Conservation (phyloP, 2,113 vertebrate species). For the Poeciliopsis retropinna region DNA sequence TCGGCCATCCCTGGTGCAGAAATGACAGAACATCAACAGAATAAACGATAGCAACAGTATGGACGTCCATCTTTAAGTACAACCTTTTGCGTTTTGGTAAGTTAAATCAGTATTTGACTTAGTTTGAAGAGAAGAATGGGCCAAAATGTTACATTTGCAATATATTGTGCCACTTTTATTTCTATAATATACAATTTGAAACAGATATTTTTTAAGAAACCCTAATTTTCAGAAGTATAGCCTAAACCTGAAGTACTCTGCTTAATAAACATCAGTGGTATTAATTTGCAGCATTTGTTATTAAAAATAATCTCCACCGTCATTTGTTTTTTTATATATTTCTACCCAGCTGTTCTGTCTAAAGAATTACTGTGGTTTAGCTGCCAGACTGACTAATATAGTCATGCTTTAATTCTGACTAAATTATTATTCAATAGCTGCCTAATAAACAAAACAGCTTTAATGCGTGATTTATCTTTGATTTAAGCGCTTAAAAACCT, state of each 20-base stretch:
- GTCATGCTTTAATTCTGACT: constrained; percentile 8
- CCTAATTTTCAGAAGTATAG: neutral
- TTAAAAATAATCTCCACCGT: neutral
- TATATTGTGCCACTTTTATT: neutral
- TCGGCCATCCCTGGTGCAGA: no score
- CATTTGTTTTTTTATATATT: constrained; percentile 9
- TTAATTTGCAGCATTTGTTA: neutral
- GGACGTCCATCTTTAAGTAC: no score
- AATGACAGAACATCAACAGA: no score
- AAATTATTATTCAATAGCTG: constrained; percentile 19
- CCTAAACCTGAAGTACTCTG: neutral
- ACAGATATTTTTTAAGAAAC: neutral
- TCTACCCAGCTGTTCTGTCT: constrained; percentile 19
- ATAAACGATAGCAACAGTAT: no score
- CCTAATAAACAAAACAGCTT: constrained; percentile 12
- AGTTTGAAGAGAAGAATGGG: no score
- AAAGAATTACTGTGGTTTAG: constrained; percentile 25
- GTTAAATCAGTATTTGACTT: no score
- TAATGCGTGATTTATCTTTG: neutral
- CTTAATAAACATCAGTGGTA: neutral
- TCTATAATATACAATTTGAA: neutral
- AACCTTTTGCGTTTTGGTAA: no score
- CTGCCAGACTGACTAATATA: constrained; percentile 18
- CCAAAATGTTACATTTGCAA: neutral
- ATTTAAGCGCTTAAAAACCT: neutral